Conservation (phyloP, 2,888 invertebrate species). For the Drosophila rubida region DNA sequence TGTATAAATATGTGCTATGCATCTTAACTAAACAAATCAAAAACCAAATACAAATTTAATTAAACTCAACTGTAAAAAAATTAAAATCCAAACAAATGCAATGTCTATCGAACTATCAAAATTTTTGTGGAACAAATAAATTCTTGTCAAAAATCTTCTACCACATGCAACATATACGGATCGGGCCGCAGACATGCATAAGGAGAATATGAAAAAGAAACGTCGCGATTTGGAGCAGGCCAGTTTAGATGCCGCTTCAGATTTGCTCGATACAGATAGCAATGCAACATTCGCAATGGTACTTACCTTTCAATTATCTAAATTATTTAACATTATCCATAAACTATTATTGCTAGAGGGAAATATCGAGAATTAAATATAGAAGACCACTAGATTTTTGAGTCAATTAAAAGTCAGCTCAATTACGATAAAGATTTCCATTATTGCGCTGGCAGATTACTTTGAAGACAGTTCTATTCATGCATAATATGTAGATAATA, state of each 20-base stretch:
- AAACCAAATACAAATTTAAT: constrained; percentile 23
- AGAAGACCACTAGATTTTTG: background rate
- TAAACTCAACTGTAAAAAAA: constrained; percentile 48
- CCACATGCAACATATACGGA: constrained; percentile 90
- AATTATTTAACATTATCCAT: constrained; percentile 12
- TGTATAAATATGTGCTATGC: constrained; percentile 71
- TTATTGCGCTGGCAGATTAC: too few relatives aligned
- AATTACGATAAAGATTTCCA: background rate
- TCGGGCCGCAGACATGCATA: constrained; percentile 88
- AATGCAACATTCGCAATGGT: constrained; percentile 97
- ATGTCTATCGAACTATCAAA: constrained; percentile 38
- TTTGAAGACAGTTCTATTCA: too few relatives aligned
- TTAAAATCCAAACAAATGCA: constrained; percentile 31
- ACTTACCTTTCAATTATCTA: constrained; percentile 82
- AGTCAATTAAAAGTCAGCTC: background rate
- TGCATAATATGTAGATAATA: too few relatives aligned
- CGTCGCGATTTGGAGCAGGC: constrained; percentile 94
- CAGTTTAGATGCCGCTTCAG: constrained; percentile 94
- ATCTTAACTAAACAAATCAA: constrained; percentile 51
- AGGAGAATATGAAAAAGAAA: constrained; percentile 95
- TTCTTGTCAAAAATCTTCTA: constrained; percentile 85
- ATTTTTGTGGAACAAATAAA: constrained; percentile 85
- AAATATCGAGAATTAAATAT: background rate
- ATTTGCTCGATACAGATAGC: constrained; percentile 94
- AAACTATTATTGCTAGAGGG: background rate